Conservation (phyloP, 2,888 invertebrate genomes). For the Rhagonycha lutea region DNA sequence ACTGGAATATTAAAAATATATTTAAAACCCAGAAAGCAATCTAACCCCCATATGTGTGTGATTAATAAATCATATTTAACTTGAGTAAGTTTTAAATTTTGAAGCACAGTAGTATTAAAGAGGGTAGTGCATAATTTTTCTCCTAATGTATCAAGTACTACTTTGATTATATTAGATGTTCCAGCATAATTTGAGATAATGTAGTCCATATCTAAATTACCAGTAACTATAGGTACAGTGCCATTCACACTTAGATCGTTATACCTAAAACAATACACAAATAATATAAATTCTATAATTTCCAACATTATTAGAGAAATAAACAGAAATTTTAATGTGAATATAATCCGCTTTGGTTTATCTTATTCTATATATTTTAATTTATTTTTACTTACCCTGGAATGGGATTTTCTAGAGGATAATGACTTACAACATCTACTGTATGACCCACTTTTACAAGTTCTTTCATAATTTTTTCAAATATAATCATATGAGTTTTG, state of each 20-base stretch:
- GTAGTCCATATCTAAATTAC: neutral
- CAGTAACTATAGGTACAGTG: neutral
- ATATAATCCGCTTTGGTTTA: too few species aligned
- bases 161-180: neutral
- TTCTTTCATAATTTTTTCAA: too few species aligned
- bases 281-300: too few species aligned
- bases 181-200: neutral
- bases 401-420: too few species aligned
- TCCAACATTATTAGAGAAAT: too few species aligned
- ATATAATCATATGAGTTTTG: too few species aligned
- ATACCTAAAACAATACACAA: neutral
- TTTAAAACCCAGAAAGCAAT: constrained; percentile 61
- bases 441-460: too few species aligned
- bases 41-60: constrained; percentile 63
- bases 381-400: too few species aligned
- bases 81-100: constrained; percentile 30
- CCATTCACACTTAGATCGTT: neutral
- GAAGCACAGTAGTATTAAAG: constrained; percentile 13
- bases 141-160: neutral
- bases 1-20: neutral
- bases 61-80: constrained; percentile 63
- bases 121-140: neutral
- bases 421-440: too few species aligned
- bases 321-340: too few species aligned
- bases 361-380: too few species aligned